Base-by-base conservation (phyloP, 2,888 invertebrate genomes). In the Nezara viridula region DNA sequence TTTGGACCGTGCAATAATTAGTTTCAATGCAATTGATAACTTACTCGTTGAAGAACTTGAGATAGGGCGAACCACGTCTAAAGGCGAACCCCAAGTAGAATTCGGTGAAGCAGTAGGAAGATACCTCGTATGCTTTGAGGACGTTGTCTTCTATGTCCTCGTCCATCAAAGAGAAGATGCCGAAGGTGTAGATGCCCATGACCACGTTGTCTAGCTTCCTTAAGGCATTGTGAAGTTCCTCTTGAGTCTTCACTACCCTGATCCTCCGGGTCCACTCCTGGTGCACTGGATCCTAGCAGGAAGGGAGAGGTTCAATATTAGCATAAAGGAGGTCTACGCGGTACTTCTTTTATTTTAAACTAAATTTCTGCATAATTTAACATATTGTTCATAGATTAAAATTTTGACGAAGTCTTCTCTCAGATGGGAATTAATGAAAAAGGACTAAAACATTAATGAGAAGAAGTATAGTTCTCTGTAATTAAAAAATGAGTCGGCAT, bases 51-150 rank as follows among this genome's bases (percentile, higher is more conserved):
- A 81, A 81, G 81, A 44, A 81, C 44, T 12, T 24, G 44, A 44
- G 40, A 27, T 81, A 90, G 1, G 89, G 86, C 10, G 89, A 86
- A 3, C 90, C 90, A 2, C 37, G 73, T 49, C 90, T 89, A 55
- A 90, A 90, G 27, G 55, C 89, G 32, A 89, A 90, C 9, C 86
- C 85, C 5, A 89, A 16, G 44, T 73, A 89, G 81, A 89, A 90
- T 0, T 86, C 89, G 27, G 73, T 86, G 86, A 89, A 89, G 49
- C 90, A 90, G 32, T 88, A 32, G 4, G 86, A 47, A 16, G 90
- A 60, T 7, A 52, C 77, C 86, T 90, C 90, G 60, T 86, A 90
- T 0, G 44, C 66, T n/a, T 81, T 50, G 86, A 90, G 89, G 55
- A 89, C 77, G 27, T 73, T 40, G 19, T 86, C 81, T 0, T 24